Base-by-base conservation (phyloP, 2,797 vertebrate species). In the Tympanoctomys barrerae region DNA sequence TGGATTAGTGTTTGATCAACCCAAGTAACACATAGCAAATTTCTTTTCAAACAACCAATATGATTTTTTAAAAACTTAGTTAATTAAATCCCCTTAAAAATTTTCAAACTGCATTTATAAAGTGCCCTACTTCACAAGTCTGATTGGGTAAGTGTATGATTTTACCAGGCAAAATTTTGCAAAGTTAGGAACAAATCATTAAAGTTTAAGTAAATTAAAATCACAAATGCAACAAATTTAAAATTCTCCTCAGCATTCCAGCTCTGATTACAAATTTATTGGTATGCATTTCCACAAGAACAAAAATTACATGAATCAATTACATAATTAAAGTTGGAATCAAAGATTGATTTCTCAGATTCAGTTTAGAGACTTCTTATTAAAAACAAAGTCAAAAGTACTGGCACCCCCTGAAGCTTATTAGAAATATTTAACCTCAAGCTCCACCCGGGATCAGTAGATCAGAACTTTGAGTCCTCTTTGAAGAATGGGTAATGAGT, bases 151-250 rank as follows among this genome's bases (percentile, higher is more conserved):
- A 92, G 96, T 93, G 70, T 95, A 81, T 81, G 82, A 91, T 94
- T 82, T 95, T 95, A 91, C 91, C 88, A 90, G 86, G 83, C 49
- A 95, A 96, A 96, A 83, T 90, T 73, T 95, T 93, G 73, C 59
- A 62, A n/a, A 31, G 4, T 95, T 89, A 75, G 90, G 57, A 96
- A 85, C 49, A 89, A 89, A 96, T 91, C 59, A 64, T 94, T 84
- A 70, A 92, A 93, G 87, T 92, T 96, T 89, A 92, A 96, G 96
- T 94, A 96, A 91, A 96, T 97, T 92, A 96, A 97, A 91, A 31
- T 89, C 89, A 96, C 31, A 87, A 96, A 97, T 83, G 92, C 7
- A 93, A n/a, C 61, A 91, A 91, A 94, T 94, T 90, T 80, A 54
- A 89, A 91, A 84, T 91, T 96, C 31, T 87, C 81, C 49, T 78